A percentile compares a stretch with the other conserved stretches of the same genome.
These are phyloP conservation scores for Bombus pascuorum DNA, from an alignment of 1,140 invertebrate species.

Conservation along the genomic window DNA sequence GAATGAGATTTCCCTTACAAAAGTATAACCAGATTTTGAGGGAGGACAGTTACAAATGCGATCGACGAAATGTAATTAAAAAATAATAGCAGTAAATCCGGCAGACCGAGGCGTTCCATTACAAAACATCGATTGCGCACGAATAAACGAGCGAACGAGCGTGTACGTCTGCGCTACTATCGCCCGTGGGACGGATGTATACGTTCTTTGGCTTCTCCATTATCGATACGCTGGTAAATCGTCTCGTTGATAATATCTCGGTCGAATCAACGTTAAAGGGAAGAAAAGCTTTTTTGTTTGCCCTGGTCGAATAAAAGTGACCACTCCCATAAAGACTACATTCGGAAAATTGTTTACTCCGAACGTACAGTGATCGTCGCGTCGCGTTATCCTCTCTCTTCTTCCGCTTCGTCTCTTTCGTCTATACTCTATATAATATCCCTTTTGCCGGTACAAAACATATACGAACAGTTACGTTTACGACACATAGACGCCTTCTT, in stretches of 20 bases:
- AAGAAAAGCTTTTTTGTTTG: conserved; percentile 1
- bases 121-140: conserved; percentile 33
- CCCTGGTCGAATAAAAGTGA: conserved; percentile 15
- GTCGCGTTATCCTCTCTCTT: not conserved
- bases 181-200: not conserved
- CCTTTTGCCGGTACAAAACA: not conserved
- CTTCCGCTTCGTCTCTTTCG: too few relatives aligned
- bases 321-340: conserved; percentile 20
- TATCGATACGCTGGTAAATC: conserved; percentile 32
- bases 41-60: conserved; percentile 34
- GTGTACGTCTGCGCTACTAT: not conserved
- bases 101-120: conserved; percentile 41
- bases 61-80: conserved; percentile 62
- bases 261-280: conserved; percentile 25
- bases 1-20: conserved; percentile 41
- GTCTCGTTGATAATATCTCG: conserved; percentile 19
- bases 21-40: conserved; percentile 49
- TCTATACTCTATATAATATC: conserved; percentile 6
- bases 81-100: conserved; percentile 59
- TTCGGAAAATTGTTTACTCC: conserved; percentile 44
- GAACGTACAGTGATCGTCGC: not conserved
- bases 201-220: conserved; percentile 14
- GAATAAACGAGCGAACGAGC: not conserved
- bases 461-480: conserved; percentile 30
- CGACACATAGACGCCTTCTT: not conserved